A percentile compares a stretch with the other conserved stretches of the same genome.
Evolutionary conservation across 1,140 invertebrate genomes (phyloP).

Genomic region (Dreissena rostriformis): DNA sequence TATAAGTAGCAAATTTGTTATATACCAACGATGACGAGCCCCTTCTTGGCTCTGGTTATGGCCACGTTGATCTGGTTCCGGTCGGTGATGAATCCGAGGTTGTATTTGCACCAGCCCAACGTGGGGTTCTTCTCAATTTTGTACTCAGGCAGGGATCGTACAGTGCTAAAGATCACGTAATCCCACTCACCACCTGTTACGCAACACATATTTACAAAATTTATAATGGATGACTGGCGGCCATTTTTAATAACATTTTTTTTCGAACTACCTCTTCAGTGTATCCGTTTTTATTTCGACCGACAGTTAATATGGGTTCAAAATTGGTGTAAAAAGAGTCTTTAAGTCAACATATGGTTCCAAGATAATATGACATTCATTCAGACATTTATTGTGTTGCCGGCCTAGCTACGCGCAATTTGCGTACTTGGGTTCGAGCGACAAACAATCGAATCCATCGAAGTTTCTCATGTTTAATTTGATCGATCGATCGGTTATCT

Average conservation of each 20-base stretch:
- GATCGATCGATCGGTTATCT: too few relatives aligned
- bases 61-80: constrained; percentile 76
- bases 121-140: constrained; percentile 71
- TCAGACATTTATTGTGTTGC: too few relatives aligned
- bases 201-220: not conserved
- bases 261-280: not conserved
- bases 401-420: too few relatives aligned
- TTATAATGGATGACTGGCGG: not conserved
- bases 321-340: too few relatives aligned
- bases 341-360: too few relatives aligned
- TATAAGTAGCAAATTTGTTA: not conserved
- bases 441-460: too few relatives aligned
- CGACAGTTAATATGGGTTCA: too few relatives aligned
- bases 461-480: too few relatives aligned
- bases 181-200: constrained; percentile 72
- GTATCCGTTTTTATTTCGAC: too few relatives aligned
- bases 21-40: constrained; percentile 75
- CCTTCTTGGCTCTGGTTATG: constrained; percentile 72
- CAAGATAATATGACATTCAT: too few relatives aligned
- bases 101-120: constrained; percentile 69
- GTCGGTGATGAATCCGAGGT: constrained; percentile 75
- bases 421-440: too few relatives aligned
- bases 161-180: constrained; percentile 71
- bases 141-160: constrained; percentile 67
- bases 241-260: not conserved